Conservation (phyloP, 37 sponge, comb jelly and placozoan genomes). For the Theonella swinhoei region DNA sequence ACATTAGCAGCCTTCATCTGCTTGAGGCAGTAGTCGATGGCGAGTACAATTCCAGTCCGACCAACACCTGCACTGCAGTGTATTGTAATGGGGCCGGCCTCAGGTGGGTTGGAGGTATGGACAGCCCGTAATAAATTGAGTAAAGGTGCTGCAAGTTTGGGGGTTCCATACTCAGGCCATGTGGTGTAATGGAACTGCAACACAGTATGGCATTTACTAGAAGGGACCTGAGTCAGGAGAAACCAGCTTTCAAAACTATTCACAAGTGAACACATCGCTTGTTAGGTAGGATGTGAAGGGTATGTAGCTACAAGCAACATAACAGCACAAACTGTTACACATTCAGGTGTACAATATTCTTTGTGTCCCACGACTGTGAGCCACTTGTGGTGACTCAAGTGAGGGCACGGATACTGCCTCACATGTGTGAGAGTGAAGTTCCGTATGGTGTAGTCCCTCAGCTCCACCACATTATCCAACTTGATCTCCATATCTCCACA, state of each 20-base stretch:
- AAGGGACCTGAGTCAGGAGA: neutral
- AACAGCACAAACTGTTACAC: too few relatives aligned
- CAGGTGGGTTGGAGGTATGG: slow-evolving; percentile 29
- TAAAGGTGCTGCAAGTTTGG: slow-evolving; percentile 58
- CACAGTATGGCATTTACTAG: slow-evolving; percentile 26
- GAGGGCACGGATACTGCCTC: neutral
- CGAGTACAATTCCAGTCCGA: slow-evolving; percentile 70
- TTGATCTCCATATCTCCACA: slow-evolving; percentile 65
- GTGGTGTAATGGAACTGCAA: slow-evolving; percentile 86
- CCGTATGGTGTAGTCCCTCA: slow-evolving; percentile 68
- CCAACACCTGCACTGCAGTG: slow-evolving; percentile 93
- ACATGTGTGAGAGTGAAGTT: slow-evolving; percentile 27
- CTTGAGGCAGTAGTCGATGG: slow-evolving; percentile 70
- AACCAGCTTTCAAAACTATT: too few relatives aligned
- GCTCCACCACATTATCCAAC: slow-evolving; percentile 34
- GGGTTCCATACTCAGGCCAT: slow-evolving; percentile 80
- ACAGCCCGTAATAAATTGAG: slow-evolving; percentile 72
- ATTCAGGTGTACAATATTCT: too few relatives aligned
- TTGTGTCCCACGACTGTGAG: too few relatives aligned
- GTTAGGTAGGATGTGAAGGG: too few relatives aligned
- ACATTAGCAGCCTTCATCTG: slow-evolving; percentile 40
- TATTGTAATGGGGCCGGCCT: slow-evolving; percentile 59
- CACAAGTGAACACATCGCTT: too few relatives aligned
- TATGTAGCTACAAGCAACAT: too few relatives aligned
- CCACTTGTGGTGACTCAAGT: too few relatives aligned